A percentile compares a stretch with the other conserved stretches of the same genome.
These are phyloP conservation scores for Syncerus caffer DNA, from an alignment of 2,797 vertebrate genomes.

Conservation along the genomic window DNA sequence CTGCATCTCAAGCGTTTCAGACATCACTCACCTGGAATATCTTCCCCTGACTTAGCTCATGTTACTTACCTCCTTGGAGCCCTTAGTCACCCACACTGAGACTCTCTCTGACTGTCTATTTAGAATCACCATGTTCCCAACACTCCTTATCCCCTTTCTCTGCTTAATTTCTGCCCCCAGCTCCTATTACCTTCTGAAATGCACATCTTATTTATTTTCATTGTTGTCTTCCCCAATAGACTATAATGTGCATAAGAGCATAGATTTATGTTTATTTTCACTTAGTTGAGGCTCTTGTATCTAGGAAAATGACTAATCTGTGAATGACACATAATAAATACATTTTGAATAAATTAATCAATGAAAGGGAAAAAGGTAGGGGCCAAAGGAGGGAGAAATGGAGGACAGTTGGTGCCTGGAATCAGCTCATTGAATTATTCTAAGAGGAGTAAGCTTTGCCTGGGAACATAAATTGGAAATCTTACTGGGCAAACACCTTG, in stretches of 20 bases:
- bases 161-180: neutral
- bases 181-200: neutral
- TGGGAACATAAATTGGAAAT: slow-evolving; percentile 21
- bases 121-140: neutral
- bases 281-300: neutral
- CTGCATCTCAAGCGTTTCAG: neutral
- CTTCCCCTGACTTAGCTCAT: neutral
- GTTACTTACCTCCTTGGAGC: accelerated
- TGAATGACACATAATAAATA: neutral
- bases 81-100: neutral
- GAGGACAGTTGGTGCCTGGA: neutral
- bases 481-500: neutral
- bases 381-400: neutral
- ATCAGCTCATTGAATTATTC: neutral
- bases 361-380: neutral
- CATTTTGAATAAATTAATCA: neutral
- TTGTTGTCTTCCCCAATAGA: neutral
- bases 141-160: neutral
- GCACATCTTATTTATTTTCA: neutral
- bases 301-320: neutral
- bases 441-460: neutral
- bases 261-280: neutral
- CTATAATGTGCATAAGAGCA: neutral
- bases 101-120: neutral
- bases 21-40: neutral